Percentiles rank a stretch among this genome's conserved stretches.
Conservation (phyloP, 1,140 invertebrate species). For the Drosophila ambigua region DNA sequence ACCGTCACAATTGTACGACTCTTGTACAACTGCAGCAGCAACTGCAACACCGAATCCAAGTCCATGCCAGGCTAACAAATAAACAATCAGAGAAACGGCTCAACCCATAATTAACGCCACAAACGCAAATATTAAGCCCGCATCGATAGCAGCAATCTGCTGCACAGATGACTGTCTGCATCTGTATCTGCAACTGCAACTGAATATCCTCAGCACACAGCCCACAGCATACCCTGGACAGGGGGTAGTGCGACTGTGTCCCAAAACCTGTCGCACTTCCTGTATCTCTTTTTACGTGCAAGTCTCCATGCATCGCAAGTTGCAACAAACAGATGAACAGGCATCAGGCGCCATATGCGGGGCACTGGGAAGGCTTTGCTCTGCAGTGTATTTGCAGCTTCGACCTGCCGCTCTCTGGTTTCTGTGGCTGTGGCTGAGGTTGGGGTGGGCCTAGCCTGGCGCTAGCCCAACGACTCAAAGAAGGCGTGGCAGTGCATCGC, state of each 20-base stretch:
- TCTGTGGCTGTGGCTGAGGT: too few species aligned
- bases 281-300: not conserved
- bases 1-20: slow-evolving; percentile 55
- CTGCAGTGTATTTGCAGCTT: too few species aligned
- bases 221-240: not conserved
- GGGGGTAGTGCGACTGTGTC: too few species aligned
- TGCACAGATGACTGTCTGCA: not conserved
- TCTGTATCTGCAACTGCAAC: slow-evolving; percentile 15
- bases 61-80: slow-evolving; percentile 57
- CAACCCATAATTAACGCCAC: slow-evolving; percentile 76
- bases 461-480: too few species aligned
- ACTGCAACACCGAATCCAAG: slow-evolving; percentile 10
- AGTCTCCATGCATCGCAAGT: too few species aligned
- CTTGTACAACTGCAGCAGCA: not conserved
- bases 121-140: slow-evolving; percentile 79
- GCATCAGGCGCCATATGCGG: too few species aligned
- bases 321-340: too few species aligned
- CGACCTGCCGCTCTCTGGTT: too few species aligned
- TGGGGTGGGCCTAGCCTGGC: too few species aligned
- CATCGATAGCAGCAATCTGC: slow-evolving; percentile 61
- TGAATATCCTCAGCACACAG: too few species aligned
- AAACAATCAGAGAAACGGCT: slow-evolving; percentile 78
- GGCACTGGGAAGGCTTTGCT: too few species aligned
- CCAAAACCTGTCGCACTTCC: not conserved
- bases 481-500: too few species aligned